Conservation (phyloP, 2,888 invertebrate genomes). For the Congeria kusceri region DNA sequence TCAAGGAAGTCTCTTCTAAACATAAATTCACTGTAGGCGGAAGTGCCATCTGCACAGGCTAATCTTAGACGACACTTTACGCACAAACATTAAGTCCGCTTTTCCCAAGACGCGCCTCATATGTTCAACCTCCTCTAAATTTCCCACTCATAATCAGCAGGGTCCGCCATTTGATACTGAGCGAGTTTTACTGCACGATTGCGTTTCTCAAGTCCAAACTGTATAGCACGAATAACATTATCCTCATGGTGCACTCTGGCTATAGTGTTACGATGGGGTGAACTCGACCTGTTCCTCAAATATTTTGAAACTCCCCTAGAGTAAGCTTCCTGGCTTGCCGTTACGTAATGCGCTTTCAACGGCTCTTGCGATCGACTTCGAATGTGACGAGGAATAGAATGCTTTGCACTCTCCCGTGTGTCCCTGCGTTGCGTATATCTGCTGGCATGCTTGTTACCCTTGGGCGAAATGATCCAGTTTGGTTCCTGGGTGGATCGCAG, state of each 20-base stretch:
- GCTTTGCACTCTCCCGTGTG: background rate
- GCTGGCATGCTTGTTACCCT: constrained; percentile 36
- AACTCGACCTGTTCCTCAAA: constrained; percentile 67
- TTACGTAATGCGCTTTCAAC: background rate
- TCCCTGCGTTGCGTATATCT: constrained; percentile 50
- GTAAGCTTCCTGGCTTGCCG: constrained; percentile 2
- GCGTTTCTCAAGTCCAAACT: constrained; percentile 74
- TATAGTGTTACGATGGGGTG: constrained; percentile 62
- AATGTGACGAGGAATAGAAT: constrained; percentile 41
- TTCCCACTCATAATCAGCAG: constrained; percentile 73
- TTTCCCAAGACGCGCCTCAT: too few relatives aligned
- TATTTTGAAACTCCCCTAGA: constrained; percentile 59
- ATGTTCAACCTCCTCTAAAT: constrained; percentile 43
- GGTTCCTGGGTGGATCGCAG: constrained; percentile 28
- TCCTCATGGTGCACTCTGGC: constrained; percentile 65
- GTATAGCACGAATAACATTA: constrained; percentile 73
- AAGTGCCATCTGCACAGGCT: too few relatives aligned
- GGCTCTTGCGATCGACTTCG: constrained; percentile 49
- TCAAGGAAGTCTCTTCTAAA: too few relatives aligned
- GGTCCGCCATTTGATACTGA: constrained; percentile 71
- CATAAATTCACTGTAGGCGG: too few relatives aligned
- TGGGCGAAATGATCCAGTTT: constrained; percentile 60
- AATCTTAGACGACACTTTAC: too few relatives aligned
- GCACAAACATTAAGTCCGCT: too few relatives aligned
- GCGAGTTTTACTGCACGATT: constrained; percentile 72